Base-by-base conservation (phyloP, 2,888 invertebrate genomes). In the Bruchidius siliquastri region DNA sequence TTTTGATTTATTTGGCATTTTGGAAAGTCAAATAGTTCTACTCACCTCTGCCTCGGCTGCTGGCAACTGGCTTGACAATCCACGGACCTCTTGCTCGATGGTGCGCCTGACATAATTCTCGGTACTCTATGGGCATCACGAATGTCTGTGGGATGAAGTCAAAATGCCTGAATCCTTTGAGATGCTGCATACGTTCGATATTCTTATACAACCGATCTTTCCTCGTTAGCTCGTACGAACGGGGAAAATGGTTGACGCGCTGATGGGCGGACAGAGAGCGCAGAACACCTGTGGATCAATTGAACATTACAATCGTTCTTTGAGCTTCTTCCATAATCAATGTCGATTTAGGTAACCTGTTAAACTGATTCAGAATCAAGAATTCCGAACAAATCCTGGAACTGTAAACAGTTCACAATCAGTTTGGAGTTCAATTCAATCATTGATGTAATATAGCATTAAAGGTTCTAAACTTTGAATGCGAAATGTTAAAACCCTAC, bases 51-150 rank as follows among this genome's bases (percentile, higher is more conserved):
- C 98, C 98, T 76, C 97, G 89, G 76, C 96, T 96, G 0, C 96
- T 96, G 0, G 97, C 96, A 0, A 97, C 96, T 21, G 98, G 98
- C 85, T 98, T 98, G 2, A 98, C 96, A 79, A 98, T 98, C 94
- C 97, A 96, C 21, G 96, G 96, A 2, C 97, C 96, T 77, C 95
- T 93, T 68, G 93, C 92, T 80, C 94, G 89, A 84, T 94, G 93
- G 87, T 95, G 93, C 0, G 90, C 88, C 2, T 90, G 88, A 80
- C 92, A 91, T 76, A 96, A 88, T 82, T 95, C 94, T 79, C 91
- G 91, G 78, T 91, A 94, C 83, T 96, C 97, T 20, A 90, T 89
- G 0, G 98, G 98, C 89, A 98, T 91, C 20, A 98, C 91, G 88
- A 95, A 99, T 3, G 97, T 98, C 81, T 95, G 94, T 1, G 99